A percentile compares a stretch with the other conserved stretches of the same genome.
phyloP scores from a whole-genome alignment of 2,888 invertebrate species.

The Mythimna impura region DNA sequence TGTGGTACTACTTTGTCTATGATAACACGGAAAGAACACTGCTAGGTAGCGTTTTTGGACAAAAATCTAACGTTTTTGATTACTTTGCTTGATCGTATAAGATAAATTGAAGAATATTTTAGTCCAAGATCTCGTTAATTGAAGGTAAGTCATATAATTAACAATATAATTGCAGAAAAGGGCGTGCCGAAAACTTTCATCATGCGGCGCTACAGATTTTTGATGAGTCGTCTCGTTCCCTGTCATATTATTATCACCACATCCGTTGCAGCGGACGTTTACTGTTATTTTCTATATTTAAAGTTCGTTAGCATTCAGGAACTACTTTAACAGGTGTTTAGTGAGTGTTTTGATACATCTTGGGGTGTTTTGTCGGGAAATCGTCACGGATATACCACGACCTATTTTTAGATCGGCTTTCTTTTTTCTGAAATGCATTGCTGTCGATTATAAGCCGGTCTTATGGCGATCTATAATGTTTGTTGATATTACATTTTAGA shows the following conservation, averaged over 20 bases:
- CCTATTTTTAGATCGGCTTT: conserved; percentile 90
- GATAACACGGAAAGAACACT: conserved; percentile 73
- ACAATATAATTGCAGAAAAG: conserved; percentile 24
- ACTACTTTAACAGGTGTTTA: conserved; percentile 50
- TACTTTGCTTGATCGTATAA: conserved; percentile 64
- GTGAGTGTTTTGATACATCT: conserved; percentile 52
- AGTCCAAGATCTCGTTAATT: conserved; percentile 62
- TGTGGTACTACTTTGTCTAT: conserved; percentile 73
- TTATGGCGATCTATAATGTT: conserved; percentile 62
- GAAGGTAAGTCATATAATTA: conserved; percentile 72
- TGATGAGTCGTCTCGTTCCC: conserved; percentile 82
- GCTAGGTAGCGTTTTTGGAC: conserved; percentile 74
- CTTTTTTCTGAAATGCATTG: conserved; percentile 79
- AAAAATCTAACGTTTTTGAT: conserved; percentile 74
- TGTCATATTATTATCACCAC: conserved; percentile 77
- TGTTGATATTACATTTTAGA: conserved; percentile 72
- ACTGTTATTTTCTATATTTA: conserved; percentile 77
- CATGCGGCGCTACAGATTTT: conserved; percentile 66
- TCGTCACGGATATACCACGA: conserved; percentile 74
- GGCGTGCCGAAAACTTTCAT: conserved; percentile 62
- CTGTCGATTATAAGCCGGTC: conserved; percentile 75
- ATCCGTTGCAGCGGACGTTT: conserved; percentile 82
- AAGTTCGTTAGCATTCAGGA: conserved; percentile 36
- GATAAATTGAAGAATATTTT: conserved; percentile 67
- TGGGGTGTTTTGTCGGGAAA: conserved; percentile 50